These are phyloP conservation scores for Stegastes partitus DNA, from an alignment of 2,113 vertebrate species.

Conservation along the genomic window DNA sequence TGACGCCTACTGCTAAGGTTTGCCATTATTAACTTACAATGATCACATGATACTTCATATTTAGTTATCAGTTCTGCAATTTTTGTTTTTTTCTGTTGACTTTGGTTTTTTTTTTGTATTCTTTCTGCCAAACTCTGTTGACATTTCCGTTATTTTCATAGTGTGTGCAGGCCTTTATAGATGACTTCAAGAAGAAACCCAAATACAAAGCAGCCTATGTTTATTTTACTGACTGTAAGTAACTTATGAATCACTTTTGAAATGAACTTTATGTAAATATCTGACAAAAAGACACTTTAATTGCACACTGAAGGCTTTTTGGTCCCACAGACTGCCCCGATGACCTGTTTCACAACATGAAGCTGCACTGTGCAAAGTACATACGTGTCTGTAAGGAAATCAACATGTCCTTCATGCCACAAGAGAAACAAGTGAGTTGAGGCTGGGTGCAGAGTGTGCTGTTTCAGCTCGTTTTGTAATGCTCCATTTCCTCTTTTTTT, in stretches of 20 bases:
- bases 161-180: conserved; percentile 93
- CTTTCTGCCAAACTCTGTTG: background rate
- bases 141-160: conserved; percentile 65
- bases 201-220: conserved; percentile 95
- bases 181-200: conserved; percentile 91
- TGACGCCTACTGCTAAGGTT: conserved; percentile 92
- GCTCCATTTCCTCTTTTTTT: conserved; percentile 46
- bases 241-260: background rate
- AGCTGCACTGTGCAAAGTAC: conserved; percentile 89
- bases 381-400: conserved; percentile 95
- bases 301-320: background rate
- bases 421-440: conserved; percentile 90
- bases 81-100: background rate
- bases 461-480: conserved; percentile 8
- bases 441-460: background rate
- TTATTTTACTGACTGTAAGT: conserved; percentile 99
- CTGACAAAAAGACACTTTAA: background rate
- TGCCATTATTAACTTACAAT: background rate
- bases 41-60: background rate
- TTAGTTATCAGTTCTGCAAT: background rate
- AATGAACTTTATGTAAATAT: background rate
- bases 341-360: conserved; percentile 93
- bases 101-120: background rate
- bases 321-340: conserved; percentile 90
- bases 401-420: conserved; percentile 93